Evolutionary conservation across 2,113 vertebrate genomes (phyloP), one percentile per base, ranked within the genome.

Genomic region (Corythoichthys haematopterus): DNA sequence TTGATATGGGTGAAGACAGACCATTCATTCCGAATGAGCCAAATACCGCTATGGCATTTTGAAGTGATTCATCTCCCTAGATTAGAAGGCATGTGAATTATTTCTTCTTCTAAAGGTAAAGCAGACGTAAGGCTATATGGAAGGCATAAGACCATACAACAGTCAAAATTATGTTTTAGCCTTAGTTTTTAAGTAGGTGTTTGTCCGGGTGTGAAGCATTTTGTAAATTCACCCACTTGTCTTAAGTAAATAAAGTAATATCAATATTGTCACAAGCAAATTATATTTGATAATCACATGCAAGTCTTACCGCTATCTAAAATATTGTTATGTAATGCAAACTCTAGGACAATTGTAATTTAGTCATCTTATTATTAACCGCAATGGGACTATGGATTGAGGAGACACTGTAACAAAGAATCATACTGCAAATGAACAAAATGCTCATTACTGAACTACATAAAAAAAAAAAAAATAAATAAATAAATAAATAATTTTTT

Each of bases 1-100:
- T 84, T 84, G 89, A 92, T 91, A 90, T 28, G 20, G 20, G 89
- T 80, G 43, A 13, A 3, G 15, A 77, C 36, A n/a, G 68, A 64
- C 62, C n/a, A 53, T 3, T 28, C n/a, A 28, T 15, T 3, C 20
- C n/a, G 0, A 33, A 33, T 55, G 7, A 55, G 33, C 28, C 52
- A 11, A 55, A 55, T 12, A 9, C 6, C 48, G 16, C 15, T 12
- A 50, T 50, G 20, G 28, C 52, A 52, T 3, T 33, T 12, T 1
- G 10, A 3, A 33, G 12, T 12, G 10, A 55, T 28, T 52, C 33
- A 33, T 33, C 5, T 2, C 33, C 20, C 9, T 55, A 28, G 10
- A 10, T 11, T 12, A 55, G 20, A 11, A 3, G 12, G 16, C 1
- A 16, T 8, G 9, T 20, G n/a, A 52, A 52, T 12, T 53, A 33